Base-by-base conservation (phyloP, 2,888 invertebrate species). In the Drosophila hamatofila region DNA sequence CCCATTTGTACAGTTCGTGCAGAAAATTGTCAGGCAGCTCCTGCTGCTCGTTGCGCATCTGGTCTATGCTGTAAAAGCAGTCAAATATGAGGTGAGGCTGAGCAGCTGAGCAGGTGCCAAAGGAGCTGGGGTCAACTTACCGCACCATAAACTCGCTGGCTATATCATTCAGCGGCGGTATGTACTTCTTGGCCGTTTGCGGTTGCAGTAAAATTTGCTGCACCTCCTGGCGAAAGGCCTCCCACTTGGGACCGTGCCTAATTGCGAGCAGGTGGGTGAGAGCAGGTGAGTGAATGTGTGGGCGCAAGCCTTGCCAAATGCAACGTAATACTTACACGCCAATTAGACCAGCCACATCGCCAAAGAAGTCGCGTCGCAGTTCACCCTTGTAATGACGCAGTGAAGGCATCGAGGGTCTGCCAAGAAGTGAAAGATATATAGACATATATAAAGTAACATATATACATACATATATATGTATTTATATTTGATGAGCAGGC, bases 1-100 rank as follows among this genome's bases (percentile, higher is more conserved):
- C 97, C 98, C 98, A 98, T 91, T 97, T 96, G 92, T 97, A 97
- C 67, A 98, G 95, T 93, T 97, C 97, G 88, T 97, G 97, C 85
- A 96, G 95, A 89, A 98, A 97, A 91, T 97, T 96, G 33, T 94
- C 94, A 0, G 97, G 96, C 90, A 97, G 93, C 92, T 97, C 96
- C 11, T 94, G 94, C 61, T 95, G 94, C 59, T 94, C 94, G 81
- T 96, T 94, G 37, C 94, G 92, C 64, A 95, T 94, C 83, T 91
- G 92, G 83, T 95, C 95, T 93, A 96, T 95, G 93, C 96, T 96
- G 91, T 27, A 49, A 49, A 18, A 12, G n/a, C 27, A 54, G 39
- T 11, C 11, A 49, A 3, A 6, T 18, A 8, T 70, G 55, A 49
- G 54, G 33, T 37, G 42, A 42, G 18, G 4, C 18, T 11, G 18